Evolutionary conservation across 2,797 vertebrate species (phyloP).

Genomic region (Premnoplex brunnescens): DNA sequence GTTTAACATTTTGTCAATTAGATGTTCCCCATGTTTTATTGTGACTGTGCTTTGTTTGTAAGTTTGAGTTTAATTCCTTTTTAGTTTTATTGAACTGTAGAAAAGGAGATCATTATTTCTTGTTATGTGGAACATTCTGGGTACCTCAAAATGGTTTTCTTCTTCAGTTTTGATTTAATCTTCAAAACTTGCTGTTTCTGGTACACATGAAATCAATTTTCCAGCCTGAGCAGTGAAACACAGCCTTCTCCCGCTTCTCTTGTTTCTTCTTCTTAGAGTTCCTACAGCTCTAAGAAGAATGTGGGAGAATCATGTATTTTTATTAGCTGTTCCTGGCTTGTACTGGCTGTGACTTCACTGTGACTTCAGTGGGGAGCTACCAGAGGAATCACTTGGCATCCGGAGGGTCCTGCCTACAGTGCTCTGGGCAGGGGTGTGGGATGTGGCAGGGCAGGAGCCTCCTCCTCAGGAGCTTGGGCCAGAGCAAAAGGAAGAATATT

Average conservation of each 20-base stretch:
- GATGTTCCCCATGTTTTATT: neutral
- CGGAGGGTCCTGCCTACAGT: neutral
- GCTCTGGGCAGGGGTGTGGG: fast-evolving
- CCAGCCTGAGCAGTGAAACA: neutral
- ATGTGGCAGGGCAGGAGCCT: neutral
- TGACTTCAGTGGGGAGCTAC: neutral
- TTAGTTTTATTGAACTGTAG: neutral
- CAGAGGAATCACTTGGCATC: neutral
- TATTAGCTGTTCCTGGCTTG: neutral
- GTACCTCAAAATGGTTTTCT: neutral
- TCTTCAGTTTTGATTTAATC: neutral
- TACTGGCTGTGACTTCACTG: neutral
- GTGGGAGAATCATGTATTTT: neutral
- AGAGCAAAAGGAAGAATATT: neutral
- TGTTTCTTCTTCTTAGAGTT: neutral
- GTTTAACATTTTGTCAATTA: neutral
- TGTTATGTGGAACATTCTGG: neutral
- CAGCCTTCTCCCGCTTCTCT: neutral
- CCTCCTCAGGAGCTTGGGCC: neutral
- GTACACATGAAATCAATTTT: neutral
- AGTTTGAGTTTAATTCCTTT: neutral
- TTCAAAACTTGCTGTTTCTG: neutral
- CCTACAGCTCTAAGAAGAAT: neutral
- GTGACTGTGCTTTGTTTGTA: neutral
- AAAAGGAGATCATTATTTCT: neutral